Evolutionary conservation across 2,113 vertebrate species (phyloP), one percentile per base, ranked within the genome.

Genomic region (Xenopus laevis): DNA sequence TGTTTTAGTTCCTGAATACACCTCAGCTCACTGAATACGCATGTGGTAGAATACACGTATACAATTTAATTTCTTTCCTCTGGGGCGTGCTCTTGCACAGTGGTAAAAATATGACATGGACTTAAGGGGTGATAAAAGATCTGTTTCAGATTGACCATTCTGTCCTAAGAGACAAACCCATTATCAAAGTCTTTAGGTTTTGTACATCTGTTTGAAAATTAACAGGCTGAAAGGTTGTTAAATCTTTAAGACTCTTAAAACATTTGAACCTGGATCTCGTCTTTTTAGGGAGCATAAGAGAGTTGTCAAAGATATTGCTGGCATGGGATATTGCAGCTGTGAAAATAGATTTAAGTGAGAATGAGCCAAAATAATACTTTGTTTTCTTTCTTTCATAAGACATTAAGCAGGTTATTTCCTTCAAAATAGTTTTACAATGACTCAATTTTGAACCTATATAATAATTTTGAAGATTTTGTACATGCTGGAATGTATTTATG

Each of bases 281-380:
- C 64, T 61, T 65, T 68, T 44, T 40, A 68, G 58, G 68, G 47
- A 75, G 65, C n/a, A 52, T 44, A 62, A 62, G 65, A 69, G 73
- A 75, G 45, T 75, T 44, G 73, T 68, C 73, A 68, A 63, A 53
- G 73, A 68, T 75, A 69, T 53, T 75, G 58, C 67, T 75, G 73
- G 66, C 58, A 61, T 75, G 60, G 58, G 57, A 69, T 33, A 45
- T n/a, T 55, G 73, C 73, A 75, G 73, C 73, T 75, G 73, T 75
- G 65, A 69, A 75, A 75, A 75, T 75, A 75, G 45, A 52, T 33
- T 50, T 10, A 47, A 59, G 58, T 15, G 13, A 33, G 27, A 40
- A 40, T 9, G 58, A 68, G 59, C 66, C 73, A 75, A 45, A 27
- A 69, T n/a, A 23, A 75, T 23, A 62, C 65, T 63, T 68, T 53